phyloP scores from a whole-genome alignment of 2,113 vertebrate species.

The Dicerorhinus sumatrensis region DNA sequence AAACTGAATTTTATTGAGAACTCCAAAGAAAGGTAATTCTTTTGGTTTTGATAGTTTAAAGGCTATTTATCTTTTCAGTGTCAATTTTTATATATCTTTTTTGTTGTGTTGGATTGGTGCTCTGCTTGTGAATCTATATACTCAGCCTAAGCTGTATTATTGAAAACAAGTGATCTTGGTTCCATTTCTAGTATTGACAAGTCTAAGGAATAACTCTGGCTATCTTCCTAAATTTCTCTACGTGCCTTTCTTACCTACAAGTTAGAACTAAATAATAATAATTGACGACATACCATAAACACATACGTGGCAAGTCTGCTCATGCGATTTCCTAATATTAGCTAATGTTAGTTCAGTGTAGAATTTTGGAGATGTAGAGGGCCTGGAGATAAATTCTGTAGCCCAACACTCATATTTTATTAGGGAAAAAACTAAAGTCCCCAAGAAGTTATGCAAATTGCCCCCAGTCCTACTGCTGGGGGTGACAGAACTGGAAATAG shows the following conservation, averaged over 20 bases:
- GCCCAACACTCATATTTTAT: neutral
- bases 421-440: conserved; percentile 1
- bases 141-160: neutral
- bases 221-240: conserved; percentile 52
- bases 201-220: conserved; percentile 42
- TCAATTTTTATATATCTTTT: neutral
- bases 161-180: conserved; percentile 38
- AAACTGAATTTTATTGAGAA: conserved; percentile 51
- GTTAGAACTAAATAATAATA: conserved; percentile 62
- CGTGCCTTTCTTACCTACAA: conserved; percentile 33
- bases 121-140: neutral
- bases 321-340: conserved; percentile 16
- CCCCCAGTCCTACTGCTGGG: neutral
- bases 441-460: neutral
- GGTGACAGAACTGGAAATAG: neutral
- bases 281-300: conserved; percentile 4
- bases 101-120: neutral
- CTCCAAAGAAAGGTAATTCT: neutral
- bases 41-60: conserved; percentile 28
- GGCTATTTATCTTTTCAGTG: neutral
- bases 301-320: conserved; percentile 43
- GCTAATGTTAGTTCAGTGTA: conserved; percentile 8
- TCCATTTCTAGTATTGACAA: conserved; percentile 65
- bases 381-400: neutral
- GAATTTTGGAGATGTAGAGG: neutral